Evolutionary conservation across 1,140 invertebrate species (phyloP).

Genomic region (Lordiphosa collinella): DNA sequence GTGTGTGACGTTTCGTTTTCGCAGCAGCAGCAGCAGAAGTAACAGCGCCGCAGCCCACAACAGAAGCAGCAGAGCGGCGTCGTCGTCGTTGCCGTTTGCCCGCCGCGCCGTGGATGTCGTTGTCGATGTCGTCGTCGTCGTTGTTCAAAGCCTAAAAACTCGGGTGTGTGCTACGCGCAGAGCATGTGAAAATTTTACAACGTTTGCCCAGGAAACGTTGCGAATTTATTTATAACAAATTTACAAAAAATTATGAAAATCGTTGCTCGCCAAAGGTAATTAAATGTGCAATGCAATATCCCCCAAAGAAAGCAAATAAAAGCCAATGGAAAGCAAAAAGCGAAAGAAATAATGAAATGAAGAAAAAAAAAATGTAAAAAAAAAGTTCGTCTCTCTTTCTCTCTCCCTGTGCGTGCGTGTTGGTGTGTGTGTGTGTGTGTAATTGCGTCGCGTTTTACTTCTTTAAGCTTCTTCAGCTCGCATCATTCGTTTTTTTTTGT

Average conservation of each 20-base stretch:
- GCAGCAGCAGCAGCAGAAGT: neutral
- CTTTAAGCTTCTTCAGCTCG: neutral
- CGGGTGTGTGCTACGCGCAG: conserved; percentile 64
- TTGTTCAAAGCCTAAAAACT: conserved; percentile 67
- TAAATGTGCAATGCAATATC: conserved; percentile 52
- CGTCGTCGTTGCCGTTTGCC: conserved; percentile 34
- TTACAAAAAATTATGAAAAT: conserved; percentile 45
- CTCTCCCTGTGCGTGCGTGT: conserved; percentile 2
- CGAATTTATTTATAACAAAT: conserved; percentile 66
- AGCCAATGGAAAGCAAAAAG: conserved; percentile 7
- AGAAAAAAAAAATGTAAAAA: conserved; percentile 12
- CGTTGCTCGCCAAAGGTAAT: conserved; percentile 35
- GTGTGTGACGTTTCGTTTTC: conserved; percentile 4
- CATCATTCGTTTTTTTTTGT: conserved; percentile 28
- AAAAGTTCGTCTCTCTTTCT: conserved; percentile 13
- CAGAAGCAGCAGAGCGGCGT: conserved; percentile 18
- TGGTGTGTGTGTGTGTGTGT: conserved; percentile 14
- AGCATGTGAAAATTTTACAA: conserved; percentile 66
- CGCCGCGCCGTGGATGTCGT: conserved; percentile 11
- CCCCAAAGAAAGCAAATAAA: conserved; percentile 1
- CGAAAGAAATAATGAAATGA: conserved; percentile 4
- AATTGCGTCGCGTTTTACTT: conserved; percentile 62
- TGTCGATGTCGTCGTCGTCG: conserved; percentile 42
- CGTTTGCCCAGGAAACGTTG: conserved; percentile 42
- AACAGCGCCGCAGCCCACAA: neutral